These are phyloP conservation scores for Cygnus buccinator DNA, from an alignment of 2,113 vertebrate species.

Conservation along the genomic window DNA sequence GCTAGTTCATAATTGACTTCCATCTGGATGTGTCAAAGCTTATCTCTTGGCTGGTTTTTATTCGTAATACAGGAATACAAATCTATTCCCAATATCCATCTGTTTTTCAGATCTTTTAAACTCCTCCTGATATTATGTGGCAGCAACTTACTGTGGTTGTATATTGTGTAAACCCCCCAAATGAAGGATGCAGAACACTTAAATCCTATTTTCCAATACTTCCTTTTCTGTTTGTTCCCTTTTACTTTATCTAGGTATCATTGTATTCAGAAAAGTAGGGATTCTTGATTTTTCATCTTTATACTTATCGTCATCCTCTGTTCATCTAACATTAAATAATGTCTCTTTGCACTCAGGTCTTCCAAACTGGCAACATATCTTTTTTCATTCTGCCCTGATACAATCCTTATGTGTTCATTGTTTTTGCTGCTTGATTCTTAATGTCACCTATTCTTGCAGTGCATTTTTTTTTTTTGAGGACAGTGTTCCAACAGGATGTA, in stretches of 20 bases:
- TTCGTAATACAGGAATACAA: not conserved
- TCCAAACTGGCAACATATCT: not conserved
- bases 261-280: not conserved
- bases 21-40: not conserved
- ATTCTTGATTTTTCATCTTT: not conserved
- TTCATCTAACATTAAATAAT: not conserved
- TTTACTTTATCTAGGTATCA: accelerated
- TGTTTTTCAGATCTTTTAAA: not conserved
- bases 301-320: not conserved
- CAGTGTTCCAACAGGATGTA: not conserved
- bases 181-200: not conserved
- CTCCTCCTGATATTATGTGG: not conserved
- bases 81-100: not conserved
- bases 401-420: not conserved
- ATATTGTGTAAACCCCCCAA: not conserved
- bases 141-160: not conserved
- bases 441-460: not conserved
- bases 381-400: not conserved
- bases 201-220: not conserved
- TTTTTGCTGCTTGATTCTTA: not conserved
- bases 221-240: not conserved
- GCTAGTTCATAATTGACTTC: not conserved
- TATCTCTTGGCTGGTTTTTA: not conserved
- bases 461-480: not conserved
- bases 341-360: not conserved